Evolutionary conservation across 37 sponge, comb jelly and placozoan species (phyloP).

Genomic region (Chondrilla cf. caribensis): DNA sequence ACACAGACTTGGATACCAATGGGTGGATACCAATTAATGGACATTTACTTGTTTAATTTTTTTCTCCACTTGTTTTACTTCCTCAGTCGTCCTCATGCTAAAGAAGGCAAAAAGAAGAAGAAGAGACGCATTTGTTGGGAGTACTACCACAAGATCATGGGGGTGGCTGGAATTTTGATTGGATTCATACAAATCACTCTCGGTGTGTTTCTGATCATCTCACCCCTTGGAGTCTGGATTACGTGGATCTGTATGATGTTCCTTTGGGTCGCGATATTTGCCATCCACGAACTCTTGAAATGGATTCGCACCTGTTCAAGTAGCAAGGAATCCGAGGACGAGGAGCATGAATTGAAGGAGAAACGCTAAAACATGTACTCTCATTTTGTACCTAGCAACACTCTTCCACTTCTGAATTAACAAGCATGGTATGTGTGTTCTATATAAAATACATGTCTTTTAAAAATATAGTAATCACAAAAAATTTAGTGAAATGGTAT

Average conservation of each 20-base stretch:
- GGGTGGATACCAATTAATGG: too few relatives aligned
- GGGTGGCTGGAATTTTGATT: slow-evolving; percentile 7
- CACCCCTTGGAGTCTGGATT: slow-evolving; percentile 53
- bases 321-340: neutral
- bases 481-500: too few relatives aligned
- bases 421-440: too few relatives aligned
- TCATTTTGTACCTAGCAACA: too few relatives aligned
- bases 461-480: too few relatives aligned
- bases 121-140: slow-evolving; percentile 52
- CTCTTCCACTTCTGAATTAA: too few relatives aligned
- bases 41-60: too few relatives aligned
- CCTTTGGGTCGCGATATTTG: slow-evolving; percentile 27
- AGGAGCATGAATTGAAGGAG: neutral
- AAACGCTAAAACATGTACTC: too few relatives aligned
- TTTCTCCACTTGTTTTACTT: too few relatives aligned
- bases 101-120: slow-evolving; percentile 12
- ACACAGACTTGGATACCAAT: too few relatives aligned
- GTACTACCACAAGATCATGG: slow-evolving; percentile 39
- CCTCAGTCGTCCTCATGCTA: slow-evolving; percentile 49
- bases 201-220: slow-evolving; percentile 55
- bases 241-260: slow-evolving; percentile 33
- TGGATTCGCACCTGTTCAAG: slow-evolving; percentile 20
- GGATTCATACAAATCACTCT: slow-evolving; percentile 45
- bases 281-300: slow-evolving; percentile 34
- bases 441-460: too few relatives aligned